Evolutionary conservation across 2,797 vertebrate genomes (phyloP), one percentile per base, ranked within the genome.

Genomic region (Hoplostethus atlanticus): DNA sequence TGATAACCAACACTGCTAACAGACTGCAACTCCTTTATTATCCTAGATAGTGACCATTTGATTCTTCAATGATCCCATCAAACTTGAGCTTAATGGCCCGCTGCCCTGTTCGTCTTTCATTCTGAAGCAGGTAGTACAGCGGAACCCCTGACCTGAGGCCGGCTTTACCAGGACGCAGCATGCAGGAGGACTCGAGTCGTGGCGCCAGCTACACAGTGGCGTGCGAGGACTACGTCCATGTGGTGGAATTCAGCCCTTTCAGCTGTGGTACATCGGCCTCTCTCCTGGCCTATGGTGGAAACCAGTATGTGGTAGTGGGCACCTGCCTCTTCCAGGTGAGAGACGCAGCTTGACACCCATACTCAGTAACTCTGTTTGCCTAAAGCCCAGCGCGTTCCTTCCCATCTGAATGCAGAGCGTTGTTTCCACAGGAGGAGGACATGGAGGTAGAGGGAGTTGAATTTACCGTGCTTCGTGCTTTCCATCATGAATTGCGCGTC

Each of bases 161-260:
- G 36, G 51, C 48, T 12, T 5, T 7, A 51, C 31, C 38, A 48
- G 59, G 38, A 52, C 47, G 11, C 61, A 79, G 52, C 76, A 97
- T 97, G 95, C 97, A 97, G 88, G 96, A 96, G 71, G 96, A 97
- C 64, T 77, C 86, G 0, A 85, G 92, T 53, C 96, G 93, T 80
- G 94, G 88, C 62, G 93, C 96, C 73, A 92, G 91, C 57, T 98
- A 99, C 90, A 96, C 96, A 0, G 96, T 98, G 83, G 79, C 96
- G 1, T 99, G 97, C n/a, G 97, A 98, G 54, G 96, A 97, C 89
- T 97, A 96, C 7, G 96, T 99, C 7, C 96, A 97, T 0, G 96
- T 97, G 78, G 97, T 98, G 68, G 97, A 98, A 89, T 99, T 99
- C 92, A 98, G 93, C 89, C 97, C 97, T 0, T 98, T 96, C 88